Evolutionary conservation across 30 jellyfish, hydroid and myxozoan species (phyloP), one percentile per base, ranked within the genome.

Genomic region (Phacellophora camtschatica): DNA sequence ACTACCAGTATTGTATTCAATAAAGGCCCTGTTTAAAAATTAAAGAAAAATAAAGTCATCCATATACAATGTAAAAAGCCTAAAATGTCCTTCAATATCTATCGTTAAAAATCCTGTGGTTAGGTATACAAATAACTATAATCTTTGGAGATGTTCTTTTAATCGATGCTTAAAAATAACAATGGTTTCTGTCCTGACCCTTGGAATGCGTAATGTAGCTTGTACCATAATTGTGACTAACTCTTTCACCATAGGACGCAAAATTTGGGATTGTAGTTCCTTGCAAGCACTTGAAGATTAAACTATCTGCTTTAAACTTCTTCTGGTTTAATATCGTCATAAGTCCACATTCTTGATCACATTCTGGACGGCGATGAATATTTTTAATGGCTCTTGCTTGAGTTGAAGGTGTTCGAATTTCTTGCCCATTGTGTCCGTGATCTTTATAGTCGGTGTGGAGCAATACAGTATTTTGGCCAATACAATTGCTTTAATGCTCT

Each of bases 221-320:
- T 55, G 69, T 63, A 35, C 54, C 77, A 24, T 31, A 63, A 12
- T 15, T 22, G 12, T 63, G 77, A 22, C 54, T 2, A 30, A 15
- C 77, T 2, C 77, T 63, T 63, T 63, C 54, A 31, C 69, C 69
- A 63, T 9, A 63, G 54, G 69, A 63, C 57, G 77, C 54, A 63
- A 63, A 63, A 2, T 63, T 31, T 20, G 54, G 15, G 20, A 2
- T 63, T 15, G 54, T 63, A 63, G 69, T 63, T 22, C 54, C 57
- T 63, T 0, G 77, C 56, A 63, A 63, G 28, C 77, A 63, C 56
- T 63, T 63, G 51, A 63, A 63, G 77, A 29, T 63, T 63, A 63
- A 63, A 2, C 20, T 12, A 63, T 63, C 77, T 2, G 77, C 77
- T 63, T 63, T 63, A 0, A 55, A 30, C 77, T 63, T 24, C 37